Percentiles rank a stretch among this genome's conserved stretches.
phyloP scores from a whole-genome alignment of 2,888 invertebrate species.

The Scaptomyza tumidula region DNA sequence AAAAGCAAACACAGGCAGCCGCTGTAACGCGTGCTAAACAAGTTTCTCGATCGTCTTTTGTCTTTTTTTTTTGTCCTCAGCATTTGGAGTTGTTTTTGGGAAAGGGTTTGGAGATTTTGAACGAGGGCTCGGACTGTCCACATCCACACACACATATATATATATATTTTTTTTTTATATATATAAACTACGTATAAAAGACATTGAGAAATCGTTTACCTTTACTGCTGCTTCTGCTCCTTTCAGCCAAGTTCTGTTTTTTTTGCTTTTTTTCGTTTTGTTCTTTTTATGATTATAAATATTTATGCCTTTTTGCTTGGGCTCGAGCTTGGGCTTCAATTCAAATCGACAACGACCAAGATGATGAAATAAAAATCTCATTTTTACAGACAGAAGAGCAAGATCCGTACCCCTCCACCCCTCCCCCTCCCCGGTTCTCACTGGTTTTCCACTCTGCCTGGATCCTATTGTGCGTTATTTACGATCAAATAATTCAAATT shows the following conservation, averaged over 20 bases:
- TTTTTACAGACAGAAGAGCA: slow-evolving; percentile 57
- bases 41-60: slow-evolving; percentile 72
- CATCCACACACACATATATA: background rate
- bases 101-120: slow-evolving; percentile 32
- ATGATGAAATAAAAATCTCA: slow-evolving; percentile 71
- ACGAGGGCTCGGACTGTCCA: slow-evolving; percentile 42
- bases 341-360: slow-evolving; percentile 60
- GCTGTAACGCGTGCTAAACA: slow-evolving; percentile 82
- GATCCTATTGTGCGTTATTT: slow-evolving; percentile 80
- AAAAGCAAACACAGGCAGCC: slow-evolving; percentile 80
- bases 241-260: slow-evolving; percentile 59
- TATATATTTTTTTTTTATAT: background rate
- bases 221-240: slow-evolving; percentile 61
- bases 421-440: background rate
- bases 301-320: slow-evolving; percentile 67
- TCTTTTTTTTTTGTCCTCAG: slow-evolving; percentile 11
- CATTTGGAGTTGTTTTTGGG: slow-evolving; percentile 27
- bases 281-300: slow-evolving; percentile 73
- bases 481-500: slow-evolving; percentile 83
- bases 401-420: slow-evolving; percentile 10
- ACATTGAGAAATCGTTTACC: slow-evolving; percentile 82
- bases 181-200: slow-evolving; percentile 47
- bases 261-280: slow-evolving; percentile 52
- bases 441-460: slow-evolving; percentile 15
- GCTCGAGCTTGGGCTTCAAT: slow-evolving; percentile 38